A percentile compares a stretch with the other conserved stretches of the same genome.
Conservation (phyloP, 2,888 invertebrate genomes). For the Aphidoletes aphidimyza region DNA sequence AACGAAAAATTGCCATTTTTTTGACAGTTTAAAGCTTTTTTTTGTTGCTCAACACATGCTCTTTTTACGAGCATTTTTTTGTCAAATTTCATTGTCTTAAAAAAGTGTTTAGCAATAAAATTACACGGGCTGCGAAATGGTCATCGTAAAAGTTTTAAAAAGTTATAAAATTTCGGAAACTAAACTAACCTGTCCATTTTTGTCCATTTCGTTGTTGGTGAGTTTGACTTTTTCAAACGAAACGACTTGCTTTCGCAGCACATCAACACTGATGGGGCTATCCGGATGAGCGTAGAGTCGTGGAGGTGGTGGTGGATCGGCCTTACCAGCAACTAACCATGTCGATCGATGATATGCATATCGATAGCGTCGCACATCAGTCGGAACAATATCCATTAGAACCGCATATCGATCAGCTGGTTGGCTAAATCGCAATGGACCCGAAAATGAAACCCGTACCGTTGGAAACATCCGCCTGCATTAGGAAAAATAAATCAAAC, state of each 20-base stretch:
- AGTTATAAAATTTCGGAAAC: conserved; percentile 41
- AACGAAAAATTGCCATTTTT: too few relatives aligned
- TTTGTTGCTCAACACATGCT: not conserved
- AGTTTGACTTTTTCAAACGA: conserved; percentile 98
- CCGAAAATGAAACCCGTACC: conserved; percentile 91
- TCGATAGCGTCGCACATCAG: conserved; percentile 95
- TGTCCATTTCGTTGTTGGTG: conserved; percentile 98
- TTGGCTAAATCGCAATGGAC: conserved; percentile 71
- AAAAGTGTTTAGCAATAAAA: not conserved
- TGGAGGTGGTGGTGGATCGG: conserved; percentile 94
- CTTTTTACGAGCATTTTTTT: not conserved
- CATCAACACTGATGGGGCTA: conserved; percentile 94
- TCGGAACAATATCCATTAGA: conserved; percentile 94
- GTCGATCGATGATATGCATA: conserved; percentile 99
- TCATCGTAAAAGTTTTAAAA: not conserved
- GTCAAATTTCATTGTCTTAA: not conserved
- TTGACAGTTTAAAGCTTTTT: too few relatives aligned
- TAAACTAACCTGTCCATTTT: conserved; percentile 87
- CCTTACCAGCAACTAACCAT: conserved; percentile 98
- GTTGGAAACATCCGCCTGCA: conserved; percentile 98
- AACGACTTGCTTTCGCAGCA: conserved; percentile 94
- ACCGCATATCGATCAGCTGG: conserved; percentile 90
- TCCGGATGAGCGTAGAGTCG: conserved; percentile 96
- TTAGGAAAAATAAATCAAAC: not conserved
- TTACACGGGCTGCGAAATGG: not conserved